Base-by-base conservation (phyloP, 2,113 vertebrate species). In the Elgaria multicarinata region DNA sequence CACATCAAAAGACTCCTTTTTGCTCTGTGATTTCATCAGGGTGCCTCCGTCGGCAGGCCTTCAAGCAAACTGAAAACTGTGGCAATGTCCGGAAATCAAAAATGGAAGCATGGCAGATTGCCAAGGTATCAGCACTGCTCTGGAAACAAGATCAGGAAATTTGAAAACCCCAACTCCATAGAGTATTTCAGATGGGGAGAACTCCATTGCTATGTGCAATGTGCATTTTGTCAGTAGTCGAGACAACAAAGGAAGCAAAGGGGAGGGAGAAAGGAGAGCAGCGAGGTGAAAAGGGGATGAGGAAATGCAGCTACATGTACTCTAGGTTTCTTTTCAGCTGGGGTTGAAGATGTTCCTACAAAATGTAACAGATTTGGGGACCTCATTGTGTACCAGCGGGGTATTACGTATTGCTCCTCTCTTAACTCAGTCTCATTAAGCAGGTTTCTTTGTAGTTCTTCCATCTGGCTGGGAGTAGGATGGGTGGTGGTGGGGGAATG, bases 401-500 rank as follows among this genome's bases (percentile, higher is more conserved):
- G 50, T 66, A 16, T 77, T 53, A 18, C 66, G 12, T 16, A 39
- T 85, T 91, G 50, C 85, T 42, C 26, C 66, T 75, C 33, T 79
- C 78, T 91, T 87, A 93, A 76, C 42, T 94, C 36, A 72, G 8
- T 64, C 0, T 83, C 0, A 0, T 83, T 92, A 4, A 81, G 77
- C 50, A 92, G 84, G 77, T 90, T 92, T 93, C 80, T 26, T 89
- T 91, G 87, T 89, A 90, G 88, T 79, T 55, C n/a, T 93, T 93
- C 93, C 92, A 87, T 92, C n/a, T 90, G 85, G 71, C 78, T 79
- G 55, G 75, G 91, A 80, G 50, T 53, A 10, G 46, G 46, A 8
- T 50, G 46, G 46, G 46, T 3, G 7, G 6, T 7, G 50, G 4
- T 6, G 3, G 58, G 58, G 58, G 16, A 18, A 58, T 58, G 55